A percentile compares a stretch with the other conserved stretches of the same genome.
Conservation (phyloP, 1,140 invertebrate genomes). For the Galleria mellonella region DNA sequence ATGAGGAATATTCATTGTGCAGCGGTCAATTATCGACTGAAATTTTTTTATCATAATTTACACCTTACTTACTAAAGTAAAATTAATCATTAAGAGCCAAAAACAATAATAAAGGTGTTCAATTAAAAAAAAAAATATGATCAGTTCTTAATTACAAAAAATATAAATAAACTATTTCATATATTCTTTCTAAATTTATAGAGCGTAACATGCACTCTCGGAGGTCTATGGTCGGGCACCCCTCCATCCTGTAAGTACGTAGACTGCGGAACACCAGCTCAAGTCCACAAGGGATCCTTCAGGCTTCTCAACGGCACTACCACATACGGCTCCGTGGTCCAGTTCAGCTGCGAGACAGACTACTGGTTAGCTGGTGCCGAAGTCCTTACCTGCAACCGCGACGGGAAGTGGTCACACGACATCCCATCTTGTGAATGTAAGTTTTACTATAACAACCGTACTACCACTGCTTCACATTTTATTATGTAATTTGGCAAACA, state of each 20-base stretch:
- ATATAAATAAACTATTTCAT: no score
- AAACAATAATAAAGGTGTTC: no score
- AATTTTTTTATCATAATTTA: neutral
- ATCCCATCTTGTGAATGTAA: conserved; percentile 90
- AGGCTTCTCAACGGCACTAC: conserved; percentile 85
- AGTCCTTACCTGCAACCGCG: conserved; percentile 81
- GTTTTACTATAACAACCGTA: no score
- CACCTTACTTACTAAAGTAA: conserved; percentile 7
- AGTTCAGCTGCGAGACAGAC: conserved; percentile 87
- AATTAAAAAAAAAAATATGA: no score
- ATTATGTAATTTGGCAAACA: no score
- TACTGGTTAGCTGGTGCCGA: conserved; percentile 87
- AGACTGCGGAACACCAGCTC: conserved; percentile 89
- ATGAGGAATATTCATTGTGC: no score
- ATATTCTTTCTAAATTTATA: conserved; percentile 28
- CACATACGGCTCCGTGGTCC: conserved; percentile 82
- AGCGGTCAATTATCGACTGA: neutral
- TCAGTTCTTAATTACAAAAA: no score
- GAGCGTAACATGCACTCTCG: conserved; percentile 86
- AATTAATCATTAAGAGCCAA: no score
- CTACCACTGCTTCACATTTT: no score
- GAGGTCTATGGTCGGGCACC: conserved; percentile 87
- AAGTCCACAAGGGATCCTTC: conserved; percentile 84
- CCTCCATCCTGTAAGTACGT: conserved; percentile 88
- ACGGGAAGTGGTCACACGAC: conserved; percentile 90